phyloP scores from a whole-genome alignment of 2,888 invertebrate species.

The Torymus auratus region DNA sequence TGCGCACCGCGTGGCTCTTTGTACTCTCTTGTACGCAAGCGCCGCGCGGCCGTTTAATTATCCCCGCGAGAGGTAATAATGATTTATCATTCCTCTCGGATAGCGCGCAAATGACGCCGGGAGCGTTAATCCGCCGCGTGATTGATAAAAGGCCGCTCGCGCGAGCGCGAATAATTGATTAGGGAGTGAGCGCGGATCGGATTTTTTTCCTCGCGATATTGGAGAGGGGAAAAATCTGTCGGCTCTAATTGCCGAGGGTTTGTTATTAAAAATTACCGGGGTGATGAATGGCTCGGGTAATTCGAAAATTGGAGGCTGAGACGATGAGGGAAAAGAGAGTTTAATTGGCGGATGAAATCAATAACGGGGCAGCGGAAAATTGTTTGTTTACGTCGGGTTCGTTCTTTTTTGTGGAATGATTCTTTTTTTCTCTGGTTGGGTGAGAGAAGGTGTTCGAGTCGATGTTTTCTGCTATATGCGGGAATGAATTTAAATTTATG shows the following conservation, averaged over 20 bases:
- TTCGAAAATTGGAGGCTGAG: conserved; percentile 5
- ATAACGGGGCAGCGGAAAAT: neutral
- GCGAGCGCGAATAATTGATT: conserved; percentile 50
- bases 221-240: neutral
- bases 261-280: conserved; percentile 23
- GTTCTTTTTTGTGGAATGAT: too few species aligned
- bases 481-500: conserved; percentile 24
- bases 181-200: neutral
- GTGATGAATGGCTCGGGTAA: conserved; percentile 29
- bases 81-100: conserved; percentile 46
- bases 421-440: too few species aligned
- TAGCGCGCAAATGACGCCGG: conserved; percentile 52
- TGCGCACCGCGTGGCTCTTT: too few species aligned
- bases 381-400: neutral
- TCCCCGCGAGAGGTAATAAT: conserved; percentile 31
- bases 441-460: too few species aligned
- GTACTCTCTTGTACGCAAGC: too few species aligned
- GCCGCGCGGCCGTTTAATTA: conserved; percentile 47
- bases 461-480: neutral
- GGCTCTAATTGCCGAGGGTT: conserved; percentile 26
- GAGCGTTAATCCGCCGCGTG: conserved; percentile 58
- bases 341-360: conserved; percentile 23
- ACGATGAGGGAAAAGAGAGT: neutral
- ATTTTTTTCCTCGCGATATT: neutral
- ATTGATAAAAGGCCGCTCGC: conserved; percentile 49